Evolutionary conservation across 2,797 vertebrate genomes (phyloP), one percentile per base, ranked within the genome.

Genomic region (Bradypodion ventrale): DNA sequence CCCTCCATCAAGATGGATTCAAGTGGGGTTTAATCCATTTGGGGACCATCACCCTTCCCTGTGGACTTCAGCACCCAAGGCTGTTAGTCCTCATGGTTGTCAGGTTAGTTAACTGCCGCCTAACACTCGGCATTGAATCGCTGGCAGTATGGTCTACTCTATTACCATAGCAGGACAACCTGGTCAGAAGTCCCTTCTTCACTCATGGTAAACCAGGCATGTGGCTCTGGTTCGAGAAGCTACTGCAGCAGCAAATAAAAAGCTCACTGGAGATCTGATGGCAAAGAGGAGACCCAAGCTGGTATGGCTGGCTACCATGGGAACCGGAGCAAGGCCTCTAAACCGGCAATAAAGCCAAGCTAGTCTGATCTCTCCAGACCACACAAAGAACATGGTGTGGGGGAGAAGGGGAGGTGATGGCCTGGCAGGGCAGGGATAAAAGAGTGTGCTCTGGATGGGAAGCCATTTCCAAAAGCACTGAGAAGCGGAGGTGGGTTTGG

Each of bases 181-280:
- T n/a, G n/a, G n/a, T n/a, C n/a, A n/a, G n/a, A n/a, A n/a, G n/a
- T n/a, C n/a, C 27, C 62, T 23, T 49, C n/a, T 4, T 27, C 3
- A 0, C 7, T 62, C 56, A 13, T 29, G 56, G 27, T 1, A 12
- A 19, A 49, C 42, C 1, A 1, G 27, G 0, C 75, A 10, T 0
- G 25, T 0, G 75, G 27, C 70, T 44, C 9, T 3, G 0, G 52
- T 0, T 52, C 70, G 16, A 32, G 74, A 60, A 0, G 1, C 59
- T 56, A 69, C 59, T 59, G 44, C 78, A 68, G 5, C 0, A 44
- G 68, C 42, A n/a, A 35, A 73, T 27, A 73, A 70, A 72, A 60
- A 32, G 63, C 10, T 0, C 0, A 0, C 3, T 6, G 1, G 0
- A 5, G 78, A 21, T 6, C 69, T 32, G 8, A 23, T 79, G 46